Evolutionary conservation across 1,140 invertebrate genomes (phyloP), one percentile per base, ranked within the genome.

Genomic region (Nephila pilipes): DNA sequence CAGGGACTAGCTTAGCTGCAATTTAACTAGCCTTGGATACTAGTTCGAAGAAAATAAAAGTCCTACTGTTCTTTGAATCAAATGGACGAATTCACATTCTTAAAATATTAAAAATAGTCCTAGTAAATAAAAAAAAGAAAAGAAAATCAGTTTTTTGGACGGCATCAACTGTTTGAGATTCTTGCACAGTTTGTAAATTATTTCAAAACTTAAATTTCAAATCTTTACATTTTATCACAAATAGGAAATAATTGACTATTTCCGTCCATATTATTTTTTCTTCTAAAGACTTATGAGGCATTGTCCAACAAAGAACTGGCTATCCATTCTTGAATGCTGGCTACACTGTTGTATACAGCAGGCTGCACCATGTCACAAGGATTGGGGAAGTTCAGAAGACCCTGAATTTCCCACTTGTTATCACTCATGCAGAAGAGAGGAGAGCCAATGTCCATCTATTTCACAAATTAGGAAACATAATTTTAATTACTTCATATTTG

Each of bases 1-100:
- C 88, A 90, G 38, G 91, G 91, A 93, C 91, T 93, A 93, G 91
- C 65, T 87, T 93, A 58, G 87, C 85, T 79, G 91, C 91, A 93
- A 65, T 90, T 87, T 83, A 32, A 92, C 90, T 92, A 85, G 63
- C 85, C 91, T 93, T 79, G 65, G n/a, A 80, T 87, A 92, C 80
- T 69, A 85, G 81, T 92, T 85, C 16, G 16, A 75, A 46, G 46
- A 46, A 46, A 46, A 46, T 5, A 75, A 55, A 85, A 36, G 29
- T 75, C 38, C 14, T 60, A 46, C 87, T 75, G 25, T 55, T 55
- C 81, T 55, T 83, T 55, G 25, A 83, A 57, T 83, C 36, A 55
- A 54, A 81, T 65, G 63, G 63, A 65, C 63, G 25, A 22, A 65
- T 22, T 25, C 32, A 75, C 16, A 75, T 75, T 75, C 69, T 32